Evolutionary conservation across 1,140 invertebrate species (phyloP).

Genomic region (Magallana ariakensis): DNA sequence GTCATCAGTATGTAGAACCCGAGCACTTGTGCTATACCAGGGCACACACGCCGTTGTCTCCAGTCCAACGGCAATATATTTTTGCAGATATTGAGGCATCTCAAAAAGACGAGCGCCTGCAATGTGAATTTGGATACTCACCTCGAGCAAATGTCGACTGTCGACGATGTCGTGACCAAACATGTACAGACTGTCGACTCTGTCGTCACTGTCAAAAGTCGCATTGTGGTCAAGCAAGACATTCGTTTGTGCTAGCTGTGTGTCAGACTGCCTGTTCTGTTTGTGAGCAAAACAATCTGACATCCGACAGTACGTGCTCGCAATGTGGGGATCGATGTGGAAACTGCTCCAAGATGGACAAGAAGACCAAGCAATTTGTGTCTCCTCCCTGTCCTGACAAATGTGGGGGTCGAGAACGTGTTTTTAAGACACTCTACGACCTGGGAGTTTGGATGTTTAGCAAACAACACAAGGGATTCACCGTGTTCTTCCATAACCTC

Average conservation of each 20-base stretch:
- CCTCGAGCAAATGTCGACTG: not conserved
- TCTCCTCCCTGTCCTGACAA: conserved; percentile 40
- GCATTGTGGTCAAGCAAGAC: conserved; percentile 35
- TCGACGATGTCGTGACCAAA: not conserved
- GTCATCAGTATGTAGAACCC: conserved; percentile 39
- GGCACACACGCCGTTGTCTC: not conserved
- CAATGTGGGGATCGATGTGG: conserved; percentile 34
- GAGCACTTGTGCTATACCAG: conserved; percentile 42
- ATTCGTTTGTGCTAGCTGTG: conserved; percentile 28
- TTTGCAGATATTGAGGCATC: conserved; percentile 45
- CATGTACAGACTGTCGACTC: not conserved
- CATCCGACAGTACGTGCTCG: not conserved
- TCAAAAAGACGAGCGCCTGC: conserved; percentile 26
- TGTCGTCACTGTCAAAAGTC: conserved; percentile 24
- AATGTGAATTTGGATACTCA: conserved; percentile 30
- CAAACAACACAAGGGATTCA: conserved; percentile 32
- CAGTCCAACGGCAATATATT: not conserved
- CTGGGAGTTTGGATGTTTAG: conserved; percentile 54
- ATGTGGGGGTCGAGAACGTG: conserved; percentile 41
- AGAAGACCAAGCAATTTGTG: conserved; percentile 1
- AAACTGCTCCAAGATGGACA: conserved; percentile 18
- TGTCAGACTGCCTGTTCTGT: conserved; percentile 21
- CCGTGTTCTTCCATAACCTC: conserved; percentile 37
- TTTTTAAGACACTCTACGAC: conserved; percentile 37
- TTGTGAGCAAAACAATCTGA: not conserved